Conservation (phyloP, 2,113 vertebrate genomes). For the Himantopus leucocephalus region DNA sequence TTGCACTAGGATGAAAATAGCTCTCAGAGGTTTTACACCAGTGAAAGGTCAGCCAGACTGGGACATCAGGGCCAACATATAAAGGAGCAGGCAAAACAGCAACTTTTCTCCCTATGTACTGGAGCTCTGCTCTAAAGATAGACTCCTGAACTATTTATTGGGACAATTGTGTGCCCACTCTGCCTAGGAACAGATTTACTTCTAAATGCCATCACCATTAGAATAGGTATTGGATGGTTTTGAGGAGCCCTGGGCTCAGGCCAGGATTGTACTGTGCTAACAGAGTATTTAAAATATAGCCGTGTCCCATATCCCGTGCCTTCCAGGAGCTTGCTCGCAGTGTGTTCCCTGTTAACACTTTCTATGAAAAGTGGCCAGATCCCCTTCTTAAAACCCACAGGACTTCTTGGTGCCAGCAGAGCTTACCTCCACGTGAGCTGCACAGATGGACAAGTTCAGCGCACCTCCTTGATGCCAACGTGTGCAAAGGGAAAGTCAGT, state of each 20-base stretch:
- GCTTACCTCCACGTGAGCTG: not conserved
- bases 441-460: not conserved
- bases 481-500: not conserved
- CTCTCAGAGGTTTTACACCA: not conserved
- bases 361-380: not conserved
- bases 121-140: not conserved
- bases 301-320: not conserved
- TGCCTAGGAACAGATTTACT: not conserved
- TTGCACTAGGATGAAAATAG: constrained; percentile 41
- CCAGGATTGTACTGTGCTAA: not conserved
- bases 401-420: not conserved
- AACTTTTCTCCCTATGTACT: not conserved
- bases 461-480: not conserved
- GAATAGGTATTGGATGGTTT: not conserved
- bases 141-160: not conserved
- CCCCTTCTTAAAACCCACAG: not conserved
- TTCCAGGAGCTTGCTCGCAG: not conserved
- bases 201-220: not conserved
- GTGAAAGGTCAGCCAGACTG: constrained; percentile 21
- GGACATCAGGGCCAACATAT: not conserved
- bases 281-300: not conserved
- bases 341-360: not conserved
- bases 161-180: not conserved
- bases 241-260: not conserved
- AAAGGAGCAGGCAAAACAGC: not conserved